A percentile compares a stretch with the other conserved stretches of the same genome.
Conservation (phyloP, 2,113 vertebrate genomes). For the Gorilla gorilla region DNA sequence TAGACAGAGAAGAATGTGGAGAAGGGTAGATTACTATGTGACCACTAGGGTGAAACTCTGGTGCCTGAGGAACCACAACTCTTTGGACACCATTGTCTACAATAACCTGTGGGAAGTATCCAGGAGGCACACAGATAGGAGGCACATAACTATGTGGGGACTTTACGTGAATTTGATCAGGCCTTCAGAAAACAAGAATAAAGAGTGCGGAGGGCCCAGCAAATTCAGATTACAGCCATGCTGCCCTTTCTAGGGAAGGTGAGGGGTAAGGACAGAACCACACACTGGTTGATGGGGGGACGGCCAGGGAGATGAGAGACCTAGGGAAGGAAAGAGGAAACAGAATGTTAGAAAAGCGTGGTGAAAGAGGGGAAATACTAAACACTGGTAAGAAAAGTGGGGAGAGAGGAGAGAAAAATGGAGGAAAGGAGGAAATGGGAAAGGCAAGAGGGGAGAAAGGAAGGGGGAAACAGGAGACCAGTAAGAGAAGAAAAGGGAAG, state of each 20-base stretch:
- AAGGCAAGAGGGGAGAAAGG: too few species aligned
- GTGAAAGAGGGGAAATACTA: neutral
- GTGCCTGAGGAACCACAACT: slow-evolving; percentile 96
- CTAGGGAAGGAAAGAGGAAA: neutral
- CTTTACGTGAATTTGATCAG: too few species aligned
- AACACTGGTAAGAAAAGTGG: neutral
- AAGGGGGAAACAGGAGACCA: rapidly evolving
- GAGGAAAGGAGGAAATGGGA: neutral
- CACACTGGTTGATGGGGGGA: neutral
- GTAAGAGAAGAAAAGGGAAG: neutral
- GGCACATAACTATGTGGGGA: too few species aligned
- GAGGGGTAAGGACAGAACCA: neutral
- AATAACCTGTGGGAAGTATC: slow-evolving; percentile 88
- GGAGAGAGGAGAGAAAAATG: neutral
- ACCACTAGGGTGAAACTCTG: slow-evolving; percentile 95
- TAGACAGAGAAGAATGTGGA: slow-evolving; percentile 92
- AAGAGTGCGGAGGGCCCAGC: neutral
- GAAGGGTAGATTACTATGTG: slow-evolving; percentile 94
- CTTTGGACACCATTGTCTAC: slow-evolving; percentile 97
- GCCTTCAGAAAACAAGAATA: neutral
- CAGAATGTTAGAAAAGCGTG: neutral
- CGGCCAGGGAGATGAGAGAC: too few species aligned
- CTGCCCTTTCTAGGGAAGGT: neutral
- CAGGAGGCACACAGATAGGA: too few species aligned
- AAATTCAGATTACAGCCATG: neutral